Evolutionary conservation across 2,797 vertebrate genomes (phyloP), one percentile per base, ranked within the genome.

Genomic region (Selene dorsalis): DNA sequence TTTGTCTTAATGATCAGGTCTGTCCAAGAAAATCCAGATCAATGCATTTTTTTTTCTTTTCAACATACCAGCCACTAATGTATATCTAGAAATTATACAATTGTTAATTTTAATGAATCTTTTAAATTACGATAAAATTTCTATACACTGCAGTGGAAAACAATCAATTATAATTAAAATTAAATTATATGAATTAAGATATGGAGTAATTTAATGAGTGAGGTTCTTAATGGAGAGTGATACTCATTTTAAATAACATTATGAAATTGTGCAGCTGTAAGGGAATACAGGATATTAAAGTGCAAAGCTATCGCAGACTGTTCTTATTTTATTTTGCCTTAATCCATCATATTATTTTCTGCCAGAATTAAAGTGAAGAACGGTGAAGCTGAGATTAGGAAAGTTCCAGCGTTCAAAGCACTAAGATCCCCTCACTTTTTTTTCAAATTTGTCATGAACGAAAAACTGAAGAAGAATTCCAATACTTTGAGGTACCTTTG

Each of bases 191-290:
- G 4, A 32, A 32, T 32, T 32, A 6, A 32, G 7, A 32, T 6
- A 48, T n/a, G 3, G 10, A 26, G 6, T 28, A 30, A 32, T 64
- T 64, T 30, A 57, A 70, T 5, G 2, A 10, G n/a, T 2, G 6
- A 18, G 7, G 45, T 17, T 24, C 22, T 24, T 43, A 65, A 38
- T 0, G 4, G 13, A 30, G 16, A 60, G 22, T 57, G 30, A 13
- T 20, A 32, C 53, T 69, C 14, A 60, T 68, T 58, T 73, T 24
- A 62, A 61, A 63, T 22, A 16, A 60, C 22, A 68, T 30, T 38
- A 52, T 57, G 12, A n/a, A 7, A 67, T 17, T 41, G 7, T 55
- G 35, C 28, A 14, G 60, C 65, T 35, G 12, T 17, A 72, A 28
- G 32, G 6, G n/a, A 38, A 30, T 12, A 55, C 18, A 48, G 10